These are phyloP conservation scores for Hymenopus coronatus DNA, from an alignment of 2,888 invertebrate genomes.

Conservation along the genomic window DNA sequence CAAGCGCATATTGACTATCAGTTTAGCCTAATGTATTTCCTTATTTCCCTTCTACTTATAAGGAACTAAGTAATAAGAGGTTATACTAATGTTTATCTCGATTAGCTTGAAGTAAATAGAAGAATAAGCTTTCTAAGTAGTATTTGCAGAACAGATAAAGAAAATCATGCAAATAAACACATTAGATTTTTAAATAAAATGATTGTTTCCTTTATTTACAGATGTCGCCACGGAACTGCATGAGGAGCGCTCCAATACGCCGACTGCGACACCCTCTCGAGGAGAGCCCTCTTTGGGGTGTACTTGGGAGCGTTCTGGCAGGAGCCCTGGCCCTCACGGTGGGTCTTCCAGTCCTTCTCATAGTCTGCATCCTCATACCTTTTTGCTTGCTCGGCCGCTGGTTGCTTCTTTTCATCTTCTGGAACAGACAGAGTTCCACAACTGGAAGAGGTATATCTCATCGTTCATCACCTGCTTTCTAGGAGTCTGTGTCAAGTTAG, in stretches of 20 bases:
- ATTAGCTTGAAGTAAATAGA: no score
- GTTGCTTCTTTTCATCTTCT: conserved; percentile 35
- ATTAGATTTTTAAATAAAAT: no score
- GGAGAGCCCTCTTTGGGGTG: conserved; percentile 43
- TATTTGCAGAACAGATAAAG: no score
- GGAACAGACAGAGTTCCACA: conserved; percentile 32
- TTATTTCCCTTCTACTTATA: no score
- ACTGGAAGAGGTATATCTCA: not conserved
- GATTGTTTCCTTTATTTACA: not conserved
- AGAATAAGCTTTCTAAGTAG: no score
- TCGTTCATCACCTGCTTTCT: not conserved
- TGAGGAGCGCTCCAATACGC: conserved; percentile 42
- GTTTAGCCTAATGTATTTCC: no score
- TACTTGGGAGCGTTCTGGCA: conserved; percentile 44
- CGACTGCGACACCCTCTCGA: conserved; percentile 47
- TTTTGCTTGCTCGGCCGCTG: conserved; percentile 35
- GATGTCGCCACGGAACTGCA: conserved; percentile 10
- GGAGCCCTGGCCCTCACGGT: conserved; percentile 47
- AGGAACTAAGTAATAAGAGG: no score
- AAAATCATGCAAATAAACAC: no score
- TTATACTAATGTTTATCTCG: no score
- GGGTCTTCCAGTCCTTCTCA: conserved; percentile 43
- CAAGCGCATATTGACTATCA: no score
- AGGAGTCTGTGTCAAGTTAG: no score
- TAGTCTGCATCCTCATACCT: conserved; percentile 43